Evolutionary conservation across 2,797 vertebrate species (phyloP).

Genomic region (Poeciliopsis infans): DNA sequence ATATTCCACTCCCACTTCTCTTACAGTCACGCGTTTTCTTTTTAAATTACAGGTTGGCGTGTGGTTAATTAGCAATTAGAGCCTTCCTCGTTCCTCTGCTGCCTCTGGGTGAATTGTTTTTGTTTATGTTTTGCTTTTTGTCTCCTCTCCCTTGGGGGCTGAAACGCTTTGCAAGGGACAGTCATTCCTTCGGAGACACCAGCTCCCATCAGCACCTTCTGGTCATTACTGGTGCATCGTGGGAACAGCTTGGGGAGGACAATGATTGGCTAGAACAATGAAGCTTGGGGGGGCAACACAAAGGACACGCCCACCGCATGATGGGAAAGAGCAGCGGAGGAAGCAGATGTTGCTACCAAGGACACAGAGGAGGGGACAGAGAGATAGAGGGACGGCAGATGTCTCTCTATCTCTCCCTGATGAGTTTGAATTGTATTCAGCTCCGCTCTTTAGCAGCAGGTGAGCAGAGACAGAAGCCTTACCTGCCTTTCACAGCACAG

Average conservation of each 20-base stretch:
- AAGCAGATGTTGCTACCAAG: conserved; percentile 94
- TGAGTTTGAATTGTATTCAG: conserved; percentile 19
- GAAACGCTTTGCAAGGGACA: conserved; percentile 64
- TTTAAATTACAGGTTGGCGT: not conserved
- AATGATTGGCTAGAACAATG: conserved; percentile 93
- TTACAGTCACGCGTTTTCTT: not conserved
- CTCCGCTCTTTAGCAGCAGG: conserved; percentile 49
- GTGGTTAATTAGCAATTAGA: not conserved
- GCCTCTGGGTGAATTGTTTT: conserved; percentile 41
- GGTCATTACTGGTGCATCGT: conserved; percentile 86
- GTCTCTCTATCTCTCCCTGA: conserved; percentile 48
- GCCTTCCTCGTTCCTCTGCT: not conserved
- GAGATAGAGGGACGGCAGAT: conserved; percentile 52
- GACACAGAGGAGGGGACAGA: conserved; percentile 65
- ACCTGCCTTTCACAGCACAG: conserved; percentile 34
- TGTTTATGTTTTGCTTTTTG: conserved; percentile 70
- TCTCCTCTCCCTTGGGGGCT: conserved; percentile 67
- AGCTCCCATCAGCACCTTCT: conserved; percentile 77
- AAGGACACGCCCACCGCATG: conserved; percentile 93
- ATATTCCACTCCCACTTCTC: conserved; percentile 5
- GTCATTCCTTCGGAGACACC: conserved; percentile 80
- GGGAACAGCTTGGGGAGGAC: conserved; percentile 89
- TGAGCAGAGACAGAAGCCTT: conserved; percentile 46
- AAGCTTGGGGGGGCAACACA: conserved; percentile 77
- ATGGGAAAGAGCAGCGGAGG: conserved; percentile 92